A percentile compares a stretch with the other conserved stretches of the same genome.
These are phyloP conservation scores for Danionella cerebrum DNA, from an alignment of 2,113 vertebrate species.

Conservation along the genomic window DNA sequence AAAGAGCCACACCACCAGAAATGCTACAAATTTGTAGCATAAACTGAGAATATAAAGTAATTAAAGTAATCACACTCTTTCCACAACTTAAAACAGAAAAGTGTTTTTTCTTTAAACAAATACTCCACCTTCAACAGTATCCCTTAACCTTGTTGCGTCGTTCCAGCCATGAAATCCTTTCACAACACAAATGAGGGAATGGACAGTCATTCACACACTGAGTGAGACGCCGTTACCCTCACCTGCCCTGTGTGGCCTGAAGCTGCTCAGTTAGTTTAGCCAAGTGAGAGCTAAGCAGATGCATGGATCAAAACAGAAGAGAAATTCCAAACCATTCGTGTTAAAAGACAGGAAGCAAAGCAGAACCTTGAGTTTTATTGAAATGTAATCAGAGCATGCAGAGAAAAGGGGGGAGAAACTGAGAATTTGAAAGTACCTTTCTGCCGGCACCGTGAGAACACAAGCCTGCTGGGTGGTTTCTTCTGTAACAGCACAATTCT, in stretches of 20 bases:
- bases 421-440: slow-evolving; percentile 50
- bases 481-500: slow-evolving; percentile 46
- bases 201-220: slow-evolving; percentile 23
- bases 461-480: slow-evolving; percentile 55
- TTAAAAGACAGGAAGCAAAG: neutral
- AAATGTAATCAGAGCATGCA: neutral
- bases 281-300: slow-evolving; percentile 58
- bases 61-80: no score
- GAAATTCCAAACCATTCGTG: neutral
- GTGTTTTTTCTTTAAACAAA: no score
- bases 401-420: neutral
- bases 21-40: no score
- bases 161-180: no score
- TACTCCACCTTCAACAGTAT: no score
- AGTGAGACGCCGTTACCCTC: slow-evolving; percentile 44
- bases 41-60: no score
- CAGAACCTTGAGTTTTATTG: neutral
- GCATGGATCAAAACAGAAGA: slow-evolving; percentile 18
- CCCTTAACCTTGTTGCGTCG: no score
- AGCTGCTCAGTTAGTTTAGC: slow-evolving; percentile 72
- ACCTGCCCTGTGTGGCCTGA: slow-evolving; percentile 70
- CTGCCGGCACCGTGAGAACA: slow-evolving; percentile 52
- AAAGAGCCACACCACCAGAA: no score
- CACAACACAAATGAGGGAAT: neutral
- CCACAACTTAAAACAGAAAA: no score